phyloP scores from a whole-genome alignment of 1,140 invertebrate genomes.

The Stratiolaelaps scimitus region DNA sequence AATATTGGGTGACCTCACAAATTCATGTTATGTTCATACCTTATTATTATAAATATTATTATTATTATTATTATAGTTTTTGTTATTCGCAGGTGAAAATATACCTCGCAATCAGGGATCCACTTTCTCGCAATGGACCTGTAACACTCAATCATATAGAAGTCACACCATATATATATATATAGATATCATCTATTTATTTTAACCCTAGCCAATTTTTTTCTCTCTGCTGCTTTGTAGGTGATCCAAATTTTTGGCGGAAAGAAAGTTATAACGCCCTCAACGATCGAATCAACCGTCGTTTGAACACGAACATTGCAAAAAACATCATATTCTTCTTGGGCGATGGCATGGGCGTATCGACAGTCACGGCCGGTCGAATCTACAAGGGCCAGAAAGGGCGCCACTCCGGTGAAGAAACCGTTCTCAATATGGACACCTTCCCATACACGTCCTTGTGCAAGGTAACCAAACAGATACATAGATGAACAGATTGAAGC shows the following conservation, averaged over 20 bases:
- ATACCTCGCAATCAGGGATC: too few species aligned
- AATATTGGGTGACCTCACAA: too few species aligned
- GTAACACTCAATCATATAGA: too few species aligned
- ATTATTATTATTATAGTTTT: too few species aligned
- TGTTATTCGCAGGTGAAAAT: too few species aligned
- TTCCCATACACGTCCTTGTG: slow-evolving; percentile 5
- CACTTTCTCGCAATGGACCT: too few species aligned
- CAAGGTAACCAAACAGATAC: background rate
- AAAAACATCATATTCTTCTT: slow-evolving; percentile 83
- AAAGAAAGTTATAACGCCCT: slow-evolving; percentile 5
- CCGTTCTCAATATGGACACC: slow-evolving; percentile 9
- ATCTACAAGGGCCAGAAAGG: slow-evolving; percentile 42
- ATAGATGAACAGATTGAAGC: too few species aligned
- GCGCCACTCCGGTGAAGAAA: slow-evolving; percentile 51
- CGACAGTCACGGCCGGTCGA: slow-evolving; percentile 69
- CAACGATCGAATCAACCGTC: background rate
- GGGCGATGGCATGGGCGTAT: slow-evolving; percentile 85
- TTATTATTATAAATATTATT: too few species aligned
- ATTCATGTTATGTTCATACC: too few species aligned
- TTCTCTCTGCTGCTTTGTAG: background rate
- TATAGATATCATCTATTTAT: too few species aligned
- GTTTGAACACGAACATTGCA: slow-evolving; percentile 47
- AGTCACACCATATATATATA: too few species aligned
- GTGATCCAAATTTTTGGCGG: slow-evolving; percentile 24
- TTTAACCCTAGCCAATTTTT: too few species aligned